Evolutionary conservation across 2,888 invertebrate genomes (phyloP).

Genomic region (Cheilosia urbana): DNA sequence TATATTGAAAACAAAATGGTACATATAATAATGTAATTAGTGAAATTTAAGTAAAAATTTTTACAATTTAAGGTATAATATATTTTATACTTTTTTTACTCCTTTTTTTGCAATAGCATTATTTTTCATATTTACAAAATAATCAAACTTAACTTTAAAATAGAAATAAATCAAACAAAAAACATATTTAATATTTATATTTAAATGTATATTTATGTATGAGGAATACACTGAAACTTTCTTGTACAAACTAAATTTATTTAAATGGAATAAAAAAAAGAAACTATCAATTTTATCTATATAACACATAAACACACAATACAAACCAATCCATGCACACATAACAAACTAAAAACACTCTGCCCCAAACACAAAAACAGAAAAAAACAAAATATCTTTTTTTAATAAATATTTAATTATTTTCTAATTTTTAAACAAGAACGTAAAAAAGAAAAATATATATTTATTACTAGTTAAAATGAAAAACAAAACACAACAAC

Average conservation of each 20-base stretch:
- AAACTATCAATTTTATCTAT: slow-evolving; percentile 38
- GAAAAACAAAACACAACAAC: slow-evolving; percentile 43
- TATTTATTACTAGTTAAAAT: slow-evolving; percentile 61
- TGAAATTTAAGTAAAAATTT: slow-evolving; percentile 61
- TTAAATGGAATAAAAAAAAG: slow-evolving; percentile 40
- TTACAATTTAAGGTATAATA: slow-evolving; percentile 67
- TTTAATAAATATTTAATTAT: slow-evolving; percentile 53
- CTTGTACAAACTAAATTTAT: slow-evolving; percentile 67
- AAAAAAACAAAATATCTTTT: slow-evolving; percentile 33
- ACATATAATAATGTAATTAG: slow-evolving; percentile 58
- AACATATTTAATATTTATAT: slow-evolving; percentile 57
- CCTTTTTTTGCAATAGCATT: slow-evolving; percentile 67
- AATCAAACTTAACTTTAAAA: slow-evolving; percentile 51
- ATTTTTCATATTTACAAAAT: slow-evolving; percentile 60
- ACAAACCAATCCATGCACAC: slow-evolving; percentile 34
- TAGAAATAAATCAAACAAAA: slow-evolving; percentile 29
- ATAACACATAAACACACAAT: slow-evolving; percentile 28
- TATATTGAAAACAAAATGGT: slow-evolving; percentile 39
- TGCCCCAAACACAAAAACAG: slow-evolving; percentile 5
- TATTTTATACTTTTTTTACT: slow-evolving; percentile 73
- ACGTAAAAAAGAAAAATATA: slow-evolving; percentile 28
- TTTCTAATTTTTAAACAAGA: slow-evolving; percentile 43
- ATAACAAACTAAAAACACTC: slow-evolving; percentile 39
- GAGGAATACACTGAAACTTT: slow-evolving; percentile 59
- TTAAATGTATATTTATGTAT: slow-evolving; percentile 64